phyloP scores from a whole-genome alignment of 2,797 vertebrate species.

The Schizothorax lantsangensis region DNA sequence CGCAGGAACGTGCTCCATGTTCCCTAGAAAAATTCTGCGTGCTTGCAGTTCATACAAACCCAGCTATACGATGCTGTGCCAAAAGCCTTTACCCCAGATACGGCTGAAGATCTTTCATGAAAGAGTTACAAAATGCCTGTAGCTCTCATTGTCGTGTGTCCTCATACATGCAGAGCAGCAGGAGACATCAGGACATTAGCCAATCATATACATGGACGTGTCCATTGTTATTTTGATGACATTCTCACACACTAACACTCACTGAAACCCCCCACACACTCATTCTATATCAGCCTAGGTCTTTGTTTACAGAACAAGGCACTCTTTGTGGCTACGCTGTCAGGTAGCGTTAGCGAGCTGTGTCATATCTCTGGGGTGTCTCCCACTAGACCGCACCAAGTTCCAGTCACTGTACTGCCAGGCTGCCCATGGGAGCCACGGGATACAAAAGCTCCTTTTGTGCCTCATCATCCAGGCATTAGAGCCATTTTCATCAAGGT shows the following conservation, averaged over 20 bases:
- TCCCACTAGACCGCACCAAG: constrained; percentile 72
- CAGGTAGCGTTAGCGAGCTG: constrained; percentile 72
- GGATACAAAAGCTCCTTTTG: constrained; percentile 82
- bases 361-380: constrained; percentile 70
- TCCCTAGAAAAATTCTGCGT: constrained; percentile 63
- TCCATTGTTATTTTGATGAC: constrained; percentile 11
- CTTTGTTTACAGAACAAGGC: constrained; percentile 61
- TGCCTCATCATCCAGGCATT: constrained; percentile 78
- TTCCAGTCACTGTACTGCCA: constrained; percentile 70
- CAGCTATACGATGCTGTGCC: constrained; percentile 50
- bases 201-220: constrained; percentile 44
- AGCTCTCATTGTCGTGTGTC: neutral
- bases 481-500: constrained; percentile 68
- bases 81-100: constrained; percentile 21
- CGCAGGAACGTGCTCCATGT: constrained; percentile 65
- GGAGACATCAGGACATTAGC: neutral
- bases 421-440: constrained; percentile 75
- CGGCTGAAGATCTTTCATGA: neutral
- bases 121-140: neutral
- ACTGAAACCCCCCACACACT: constrained; percentile 67
- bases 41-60: constrained; percentile 41
- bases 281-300: constrained; percentile 61
- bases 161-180: constrained; percentile 5
- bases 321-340: constrained; percentile 73
- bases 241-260: constrained; percentile 40